phyloP scores from a whole-genome alignment of 2,888 invertebrate genomes.

The Epirrhoe tristata region DNA sequence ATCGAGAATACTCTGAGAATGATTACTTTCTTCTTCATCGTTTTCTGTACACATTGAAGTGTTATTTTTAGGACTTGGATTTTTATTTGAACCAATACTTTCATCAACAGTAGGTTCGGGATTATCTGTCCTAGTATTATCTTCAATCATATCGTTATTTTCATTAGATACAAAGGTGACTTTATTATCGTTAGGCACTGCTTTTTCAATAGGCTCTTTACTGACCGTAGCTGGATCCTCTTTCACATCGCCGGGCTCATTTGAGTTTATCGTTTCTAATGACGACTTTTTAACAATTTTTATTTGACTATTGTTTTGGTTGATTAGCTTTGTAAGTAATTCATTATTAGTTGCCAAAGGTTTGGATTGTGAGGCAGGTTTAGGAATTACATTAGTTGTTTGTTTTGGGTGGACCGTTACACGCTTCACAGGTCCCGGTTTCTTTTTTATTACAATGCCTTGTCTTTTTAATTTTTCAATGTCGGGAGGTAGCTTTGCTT shows the following conservation, averaged over 20 bases:
- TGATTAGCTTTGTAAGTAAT: slow-evolving; percentile 71
- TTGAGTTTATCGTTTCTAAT: slow-evolving; percentile 38
- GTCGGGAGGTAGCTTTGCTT: slow-evolving; percentile 58
- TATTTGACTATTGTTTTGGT: slow-evolving; percentile 74
- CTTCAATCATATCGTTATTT: slow-evolving; percentile 10
- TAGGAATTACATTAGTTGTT: slow-evolving; percentile 23
- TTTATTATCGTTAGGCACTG: slow-evolving; percentile 4
- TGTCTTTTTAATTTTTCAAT: slow-evolving; percentile 74
- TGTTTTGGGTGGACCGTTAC: slow-evolving; percentile 18
- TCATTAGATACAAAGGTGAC: slow-evolving; percentile 8
- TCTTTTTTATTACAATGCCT: slow-evolving; percentile 74
- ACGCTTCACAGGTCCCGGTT: slow-evolving; percentile 43
- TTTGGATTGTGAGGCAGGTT: slow-evolving; percentile 26
- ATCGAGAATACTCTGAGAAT: slow-evolving; percentile 27
- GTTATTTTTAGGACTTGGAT: slow-evolving; percentile 12
- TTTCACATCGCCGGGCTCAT: slow-evolving; percentile 34
- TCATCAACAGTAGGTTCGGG: slow-evolving; percentile 5
- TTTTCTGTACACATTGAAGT: background rate
- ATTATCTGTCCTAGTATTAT: slow-evolving; percentile 5
- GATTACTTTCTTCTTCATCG: slow-evolving; percentile 30
- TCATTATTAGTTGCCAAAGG: slow-evolving; percentile 61
- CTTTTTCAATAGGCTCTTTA: slow-evolving; percentile 16
- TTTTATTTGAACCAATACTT: slow-evolving; percentile 15
- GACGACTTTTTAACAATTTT: slow-evolving; percentile 70
- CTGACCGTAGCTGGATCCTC: slow-evolving; percentile 34